Conservation (phyloP, 2,888 invertebrate genomes). For the Theretra japonica region DNA sequence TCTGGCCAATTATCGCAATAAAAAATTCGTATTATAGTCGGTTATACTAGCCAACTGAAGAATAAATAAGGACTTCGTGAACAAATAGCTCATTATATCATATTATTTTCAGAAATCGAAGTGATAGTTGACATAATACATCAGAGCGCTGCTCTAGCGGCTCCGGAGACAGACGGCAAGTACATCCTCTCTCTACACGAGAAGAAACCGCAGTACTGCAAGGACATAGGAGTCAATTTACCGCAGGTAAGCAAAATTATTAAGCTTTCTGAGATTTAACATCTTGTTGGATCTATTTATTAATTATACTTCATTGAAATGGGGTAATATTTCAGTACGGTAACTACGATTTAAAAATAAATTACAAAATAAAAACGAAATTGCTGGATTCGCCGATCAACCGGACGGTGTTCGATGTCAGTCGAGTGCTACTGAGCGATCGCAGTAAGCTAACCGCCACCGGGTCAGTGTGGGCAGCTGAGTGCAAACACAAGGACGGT, state of each 20-base stretch:
- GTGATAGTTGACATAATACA: slow-evolving; percentile 48
- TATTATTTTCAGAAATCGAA: slow-evolving; percentile 46
- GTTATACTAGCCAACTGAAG: too few species aligned
- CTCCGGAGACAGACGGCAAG: slow-evolving; percentile 23
- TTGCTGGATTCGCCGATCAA: slow-evolving; percentile 43
- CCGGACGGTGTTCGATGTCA: slow-evolving; percentile 33
- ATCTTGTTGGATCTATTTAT: too few species aligned
- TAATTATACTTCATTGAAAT: background rate
- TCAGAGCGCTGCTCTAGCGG: slow-evolving; percentile 40
- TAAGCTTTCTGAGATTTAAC: too few species aligned
- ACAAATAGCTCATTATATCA: too few species aligned
- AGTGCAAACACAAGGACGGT: slow-evolving; percentile 43
- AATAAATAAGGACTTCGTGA: too few species aligned
- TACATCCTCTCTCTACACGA: slow-evolving; percentile 28
- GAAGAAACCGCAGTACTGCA: slow-evolving; percentile 36
- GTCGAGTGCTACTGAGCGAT: slow-evolving; percentile 50
- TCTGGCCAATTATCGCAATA: too few species aligned
- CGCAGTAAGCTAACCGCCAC: slow-evolving; percentile 40
- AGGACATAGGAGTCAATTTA: slow-evolving; percentile 38
- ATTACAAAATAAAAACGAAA: slow-evolving; percentile 45
- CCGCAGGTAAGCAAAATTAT: slow-evolving; percentile 40
- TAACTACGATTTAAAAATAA: slow-evolving; percentile 49
- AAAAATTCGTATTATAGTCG: too few species aligned
- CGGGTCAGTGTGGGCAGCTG: slow-evolving; percentile 44
- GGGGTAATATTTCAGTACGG: slow-evolving; percentile 42